Percentiles rank a stretch among this genome's conserved stretches.
These are phyloP conservation scores for Serilophus lunatus DNA, from an alignment of 2,113 vertebrate species.

Conservation along the genomic window DNA sequence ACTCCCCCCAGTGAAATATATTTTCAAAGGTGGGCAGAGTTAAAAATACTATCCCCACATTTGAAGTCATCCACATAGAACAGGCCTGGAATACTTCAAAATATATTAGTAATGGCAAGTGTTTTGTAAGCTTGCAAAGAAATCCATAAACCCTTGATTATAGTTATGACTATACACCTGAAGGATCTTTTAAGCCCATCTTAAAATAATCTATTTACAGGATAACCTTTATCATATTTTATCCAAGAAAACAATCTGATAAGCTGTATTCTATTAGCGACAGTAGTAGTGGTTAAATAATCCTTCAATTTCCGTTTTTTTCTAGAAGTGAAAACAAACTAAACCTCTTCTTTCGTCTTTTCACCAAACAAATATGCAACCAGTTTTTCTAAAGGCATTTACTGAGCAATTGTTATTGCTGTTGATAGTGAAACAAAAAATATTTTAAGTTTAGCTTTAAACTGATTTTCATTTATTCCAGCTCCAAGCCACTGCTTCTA, in stretches of 20 bases:
- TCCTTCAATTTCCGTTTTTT: background rate
- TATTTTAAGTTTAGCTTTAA: background rate
- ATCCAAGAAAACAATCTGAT: background rate
- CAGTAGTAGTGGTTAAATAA: background rate
- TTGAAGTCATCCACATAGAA: background rate
- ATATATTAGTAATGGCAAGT: background rate
- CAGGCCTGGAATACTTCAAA: background rate
- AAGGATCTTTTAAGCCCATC: background rate
- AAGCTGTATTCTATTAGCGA: background rate
- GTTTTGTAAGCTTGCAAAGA: background rate
- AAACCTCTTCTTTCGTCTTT: background rate
- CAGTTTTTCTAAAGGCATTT: background rate
- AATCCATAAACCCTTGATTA: background rate
- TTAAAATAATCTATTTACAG: background rate
- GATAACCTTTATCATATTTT: background rate
- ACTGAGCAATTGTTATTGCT: background rate
- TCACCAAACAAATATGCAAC: background rate
- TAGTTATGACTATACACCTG: background rate
- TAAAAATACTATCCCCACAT: background rate
- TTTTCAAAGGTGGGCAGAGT: background rate
- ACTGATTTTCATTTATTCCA: background rate
- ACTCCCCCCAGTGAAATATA: background rate
- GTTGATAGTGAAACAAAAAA: background rate
- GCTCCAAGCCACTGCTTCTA: background rate
- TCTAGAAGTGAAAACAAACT: background rate